Base-by-base conservation (phyloP, 2,888 invertebrate species). In the Spialia ferax region DNA sequence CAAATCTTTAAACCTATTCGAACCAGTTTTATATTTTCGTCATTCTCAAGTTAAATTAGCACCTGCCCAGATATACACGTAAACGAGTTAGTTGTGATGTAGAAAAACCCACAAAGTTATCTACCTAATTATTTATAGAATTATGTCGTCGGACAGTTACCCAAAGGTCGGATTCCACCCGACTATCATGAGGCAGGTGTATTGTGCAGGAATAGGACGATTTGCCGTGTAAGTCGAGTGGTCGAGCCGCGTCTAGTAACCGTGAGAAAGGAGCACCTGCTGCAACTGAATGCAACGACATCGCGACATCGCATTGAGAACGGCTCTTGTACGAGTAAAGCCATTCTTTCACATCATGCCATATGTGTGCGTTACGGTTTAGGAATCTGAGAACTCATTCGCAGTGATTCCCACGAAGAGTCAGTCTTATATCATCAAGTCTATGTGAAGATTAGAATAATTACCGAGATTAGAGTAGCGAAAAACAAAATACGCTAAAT, bases 261-360 rank as follows among this genome's bases (percentile, higher is more conserved):
- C 85, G 88, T 91, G 91, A 82, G 91, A 91, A 85, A 80, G 79
- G 69, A 68, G 77, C 92, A 93, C 89, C 91, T 92, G 92, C 78
- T 79, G 56, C 50, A 68, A 57, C 50, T 29, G 26, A 62, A 63
- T 52, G 63, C 57, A 42, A n/a, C n/a, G 38, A 13, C n/a, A 59
- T 63, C 42, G 38, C n/a, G 38, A 13, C n/a, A 59, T 63, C 52
- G 63, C 57, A 68, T 42, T 59, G 63, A 50, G 63, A 68, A 63
- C 63, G 29, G 63, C 38, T 63, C 38, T 22, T 42, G 42, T 63
- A 57, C 38, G 29, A 42, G 42, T 63, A 57, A 63, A 50, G 50
- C 57, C 68, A 57, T 38, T 52, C 63, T 63, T 52, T 57, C 48
- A 63, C 59, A 68, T 62, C 61, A 42, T 10, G 52, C 35, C 35